phyloP scores from a whole-genome alignment of 2,113 vertebrate species.

The Cnemophilus loriae region DNA sequence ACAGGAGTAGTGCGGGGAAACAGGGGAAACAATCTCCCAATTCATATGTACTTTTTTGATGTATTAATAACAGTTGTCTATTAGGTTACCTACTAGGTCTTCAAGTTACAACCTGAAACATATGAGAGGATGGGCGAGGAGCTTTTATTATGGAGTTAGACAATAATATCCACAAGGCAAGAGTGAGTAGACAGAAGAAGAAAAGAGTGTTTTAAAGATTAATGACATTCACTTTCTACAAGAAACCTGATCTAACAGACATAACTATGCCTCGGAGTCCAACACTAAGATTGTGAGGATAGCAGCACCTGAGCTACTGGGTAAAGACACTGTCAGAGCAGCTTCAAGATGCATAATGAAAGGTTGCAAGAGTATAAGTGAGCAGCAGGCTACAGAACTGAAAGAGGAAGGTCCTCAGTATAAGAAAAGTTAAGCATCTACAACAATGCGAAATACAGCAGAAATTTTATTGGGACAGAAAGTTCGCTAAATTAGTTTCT shows the following conservation, averaged over 20 bases:
- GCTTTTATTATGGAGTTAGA: not conserved
- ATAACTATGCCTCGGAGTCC: not conserved
- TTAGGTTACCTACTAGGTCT: not conserved
- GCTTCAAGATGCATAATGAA: not conserved
- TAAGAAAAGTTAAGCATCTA: not conserved
- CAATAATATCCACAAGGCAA: not conserved
- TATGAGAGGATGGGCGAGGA: not conserved
- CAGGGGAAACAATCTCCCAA: not conserved
- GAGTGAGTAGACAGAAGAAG: not conserved
- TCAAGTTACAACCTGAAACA: not conserved
- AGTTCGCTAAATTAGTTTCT: not conserved
- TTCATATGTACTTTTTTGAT: not conserved
- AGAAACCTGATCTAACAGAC: not conserved
- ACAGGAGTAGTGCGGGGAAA: accelerated
- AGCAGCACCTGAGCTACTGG: not conserved
- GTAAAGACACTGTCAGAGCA: not conserved
- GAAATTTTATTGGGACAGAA: not conserved
- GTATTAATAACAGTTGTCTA: not conserved
- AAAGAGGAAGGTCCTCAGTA: not conserved
- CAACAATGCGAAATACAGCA: not conserved
- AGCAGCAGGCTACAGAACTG: not conserved
- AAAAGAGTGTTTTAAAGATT: not conserved
- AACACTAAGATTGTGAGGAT: not conserved
- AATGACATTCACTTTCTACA: not conserved
- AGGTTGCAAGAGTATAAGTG: not conserved